phyloP scores from a whole-genome alignment of 1,140 invertebrate genomes.

The Calephelis virginiensis region DNA sequence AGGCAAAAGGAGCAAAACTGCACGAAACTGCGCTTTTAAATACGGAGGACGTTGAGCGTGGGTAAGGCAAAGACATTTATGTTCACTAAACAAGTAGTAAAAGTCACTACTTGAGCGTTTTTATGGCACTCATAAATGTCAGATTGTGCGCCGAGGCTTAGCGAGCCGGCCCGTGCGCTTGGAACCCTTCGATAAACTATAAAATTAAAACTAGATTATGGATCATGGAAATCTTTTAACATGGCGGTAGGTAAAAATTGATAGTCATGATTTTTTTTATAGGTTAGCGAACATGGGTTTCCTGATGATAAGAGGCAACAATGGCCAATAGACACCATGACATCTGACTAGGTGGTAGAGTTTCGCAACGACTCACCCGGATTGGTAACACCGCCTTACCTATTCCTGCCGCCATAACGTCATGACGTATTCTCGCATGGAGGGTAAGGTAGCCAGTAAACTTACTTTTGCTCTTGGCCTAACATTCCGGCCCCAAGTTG shows the following conservation, averaged over 20 bases:
- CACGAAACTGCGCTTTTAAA: conserved; percentile 77
- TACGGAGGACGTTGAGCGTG: conserved; percentile 73
- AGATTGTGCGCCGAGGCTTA: conserved; percentile 73
- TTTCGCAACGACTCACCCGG: conserved; percentile 22
- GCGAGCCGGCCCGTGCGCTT: conserved; percentile 36
- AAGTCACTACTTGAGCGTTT: conserved; percentile 80
- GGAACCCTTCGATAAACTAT: conserved; percentile 6
- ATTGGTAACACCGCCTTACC: too few species aligned
- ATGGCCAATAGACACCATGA: too few species aligned
- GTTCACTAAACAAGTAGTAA: conserved; percentile 81
- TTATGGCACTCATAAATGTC: conserved; percentile 80
- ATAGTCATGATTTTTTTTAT: too few species aligned
- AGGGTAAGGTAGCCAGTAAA: too few species aligned
- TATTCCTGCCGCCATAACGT: neutral
- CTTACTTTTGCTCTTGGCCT: too few species aligned
- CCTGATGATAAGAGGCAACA: too few species aligned
- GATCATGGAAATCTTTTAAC: neutral
- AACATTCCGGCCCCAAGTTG: too few species aligned
- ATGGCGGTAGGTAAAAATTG: too few species aligned
- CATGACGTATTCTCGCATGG: too few species aligned
- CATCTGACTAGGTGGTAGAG: too few species aligned
- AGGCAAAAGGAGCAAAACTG: conserved; percentile 68
- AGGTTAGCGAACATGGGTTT: too few species aligned
- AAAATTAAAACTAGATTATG: conserved; percentile 10
- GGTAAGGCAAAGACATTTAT: conserved; percentile 79